Evolutionary conservation across 2,797 vertebrate genomes (phyloP), one percentile per base, ranked within the genome.

Genomic region (Calcarius lapponicus): DNA sequence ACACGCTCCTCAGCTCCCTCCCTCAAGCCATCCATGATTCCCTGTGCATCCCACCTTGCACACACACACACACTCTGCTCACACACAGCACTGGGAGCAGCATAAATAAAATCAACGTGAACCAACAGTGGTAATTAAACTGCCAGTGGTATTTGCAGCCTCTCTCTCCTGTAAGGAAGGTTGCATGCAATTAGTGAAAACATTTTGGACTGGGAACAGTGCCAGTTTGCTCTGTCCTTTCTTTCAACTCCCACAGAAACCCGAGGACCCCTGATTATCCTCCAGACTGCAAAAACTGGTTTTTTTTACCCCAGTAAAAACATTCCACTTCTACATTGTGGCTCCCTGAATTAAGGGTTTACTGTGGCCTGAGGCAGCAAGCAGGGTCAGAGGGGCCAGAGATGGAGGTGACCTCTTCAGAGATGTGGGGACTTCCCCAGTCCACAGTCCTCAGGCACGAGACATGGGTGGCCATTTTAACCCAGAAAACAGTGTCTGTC

Each of bases 191-290:
- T 96, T 95, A 97, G 94, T 88, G 81, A 92, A 96, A 97, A 96
- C 91, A 95, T 97, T 97, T 96, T 89, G 96, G 88, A 78, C 96
- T 94, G 94, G 96, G 94, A 96, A 95, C 61, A 36, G 75, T 88
- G 95, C 95, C 95, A 97, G 92, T 90, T 88, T 92, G 80, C 70
- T 94, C 88, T 96, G 95, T 91, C 93, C 94, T 96, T 95, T 96
- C 94, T 95, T 96, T 96, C 96, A 96, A 96, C 95, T 95, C 93
- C 94, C 94, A 95, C 36, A 85, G 93, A 97, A 97, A 94, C 86
- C 73, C 0, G 1, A 92, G 93, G 95, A 94, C 94, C 95, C 95
- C 74, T 85, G 88, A 81, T 92, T 92, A 95, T 92, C 61, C 80
- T 93, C 78, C 74, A 71, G 67, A 71, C 65, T 57, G 74, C 80